Evolutionary conservation across 2,888 invertebrate genomes (phyloP).

Genomic region (Zelleria hepariella): DNA sequence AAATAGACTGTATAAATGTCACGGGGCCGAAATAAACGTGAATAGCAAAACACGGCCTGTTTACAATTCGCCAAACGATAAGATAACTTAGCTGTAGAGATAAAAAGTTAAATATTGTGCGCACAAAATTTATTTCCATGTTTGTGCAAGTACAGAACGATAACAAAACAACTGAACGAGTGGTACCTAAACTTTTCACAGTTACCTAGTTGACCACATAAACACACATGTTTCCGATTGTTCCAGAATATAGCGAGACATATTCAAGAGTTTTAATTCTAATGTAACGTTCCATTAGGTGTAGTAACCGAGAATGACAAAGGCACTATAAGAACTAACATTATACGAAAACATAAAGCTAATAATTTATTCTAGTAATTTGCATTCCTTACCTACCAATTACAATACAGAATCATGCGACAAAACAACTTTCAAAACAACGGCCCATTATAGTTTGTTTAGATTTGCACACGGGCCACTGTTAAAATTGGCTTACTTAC

Average conservation of each 20-base stretch:
- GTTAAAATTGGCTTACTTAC: too few species aligned
- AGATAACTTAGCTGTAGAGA: conserved; percentile 16
- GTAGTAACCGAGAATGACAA: neutral
- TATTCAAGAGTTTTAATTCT: too few species aligned
- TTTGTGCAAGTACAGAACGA: neutral
- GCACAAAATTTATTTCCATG: conserved; percentile 2
- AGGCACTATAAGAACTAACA: neutral
- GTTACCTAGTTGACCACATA: too few species aligned
- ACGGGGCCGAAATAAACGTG: neutral
- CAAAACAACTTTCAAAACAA: conserved; percentile 1
- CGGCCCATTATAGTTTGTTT: neutral
- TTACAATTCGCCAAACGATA: conserved; percentile 14
- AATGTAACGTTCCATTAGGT: too few species aligned
- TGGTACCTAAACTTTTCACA: neutral
- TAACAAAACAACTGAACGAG: neutral
- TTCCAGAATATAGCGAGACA: too few species aligned
- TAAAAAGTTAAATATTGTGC: conserved; percentile 9
- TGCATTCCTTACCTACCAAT: neutral
- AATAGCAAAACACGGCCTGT: conserved; percentile 8
- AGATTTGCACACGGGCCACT: neutral
- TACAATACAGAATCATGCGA: neutral
- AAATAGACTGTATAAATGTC: neutral
- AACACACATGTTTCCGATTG: too few species aligned
- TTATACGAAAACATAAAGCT: neutral
- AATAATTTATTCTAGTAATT: neutral